Evolutionary conservation across 2,797 vertebrate genomes (phyloP), one percentile per base, ranked within the genome.

Genomic region (Myotis planiceps): DNA sequence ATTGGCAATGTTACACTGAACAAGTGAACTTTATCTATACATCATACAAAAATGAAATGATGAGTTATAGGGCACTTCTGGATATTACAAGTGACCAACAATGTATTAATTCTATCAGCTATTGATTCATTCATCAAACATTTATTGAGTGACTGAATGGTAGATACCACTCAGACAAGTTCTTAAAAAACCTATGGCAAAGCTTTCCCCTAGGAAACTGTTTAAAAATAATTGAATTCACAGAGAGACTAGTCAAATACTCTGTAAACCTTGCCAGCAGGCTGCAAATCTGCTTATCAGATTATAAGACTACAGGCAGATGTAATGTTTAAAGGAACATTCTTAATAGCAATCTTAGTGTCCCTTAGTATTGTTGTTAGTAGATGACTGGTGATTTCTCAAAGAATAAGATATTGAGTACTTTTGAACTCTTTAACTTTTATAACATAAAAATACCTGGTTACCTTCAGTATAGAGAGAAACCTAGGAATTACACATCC

Each of bases 281-380:
- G 66, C 91, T 81, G 71, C 80, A 95, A 94, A 94, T 88, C 86
- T 90, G 88, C 87, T 95, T 95, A 79, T n/a, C 1, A 2, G 60
- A 78, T 89, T 92, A 92, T 7, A 94, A 88, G 88, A 63, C 51
- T 39, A 80, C 25, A 83, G 68, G 34, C 92, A 83, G 74, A 76
- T 66, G 7, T 45, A 55, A 63, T n/a, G 12, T 83, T 83, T 76
- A 89, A 92, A 96, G 71, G 79, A 72, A 95, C 63, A 25, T 55
- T 86, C 78, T 92, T 88, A 58, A 84, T 34, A 55, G 25, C 63
- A 84, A 71, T 47, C 42, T 71, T 58, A 78, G 2, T 78, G 39
- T 92, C 45, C 25, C 65, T 92, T 79, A 45, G 53, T 76, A 21
- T 78, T 92, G 34, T 83, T 96, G 83, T 82, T 47, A 60, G 81